Percentiles rank a stretch among this genome's conserved stretches.
phyloP scores from a whole-genome alignment of 1,140 invertebrate species.

The Pteromalus puparum region DNA sequence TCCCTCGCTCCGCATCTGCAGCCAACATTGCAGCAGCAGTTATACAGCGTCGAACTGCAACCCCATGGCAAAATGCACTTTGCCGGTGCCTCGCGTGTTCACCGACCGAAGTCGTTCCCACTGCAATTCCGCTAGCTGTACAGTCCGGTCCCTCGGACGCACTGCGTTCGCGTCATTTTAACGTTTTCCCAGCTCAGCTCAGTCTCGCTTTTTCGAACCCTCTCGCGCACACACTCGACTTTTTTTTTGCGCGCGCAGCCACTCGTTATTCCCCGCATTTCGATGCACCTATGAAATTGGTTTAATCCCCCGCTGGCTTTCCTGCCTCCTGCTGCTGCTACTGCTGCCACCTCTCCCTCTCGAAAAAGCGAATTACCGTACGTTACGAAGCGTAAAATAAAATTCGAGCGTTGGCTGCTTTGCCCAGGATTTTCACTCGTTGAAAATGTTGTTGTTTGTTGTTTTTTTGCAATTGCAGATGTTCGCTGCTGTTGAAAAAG shows the following conservation, averaged over 20 bases:
- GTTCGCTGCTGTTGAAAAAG: too few relatives aligned
- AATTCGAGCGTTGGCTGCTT: neutral
- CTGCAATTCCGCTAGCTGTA: neutral
- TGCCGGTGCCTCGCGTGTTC: neutral
- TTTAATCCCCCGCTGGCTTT: constrained; percentile 20
- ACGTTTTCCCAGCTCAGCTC: neutral
- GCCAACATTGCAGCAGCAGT: neutral
- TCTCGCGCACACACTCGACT: neutral
- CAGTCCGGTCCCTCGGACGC: neutral
- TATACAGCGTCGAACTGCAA: neutral
- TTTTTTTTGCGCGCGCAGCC: neutral
- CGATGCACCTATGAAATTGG: constrained; percentile 33
- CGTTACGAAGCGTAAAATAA: constrained; percentile 23
- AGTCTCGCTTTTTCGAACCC: neutral
- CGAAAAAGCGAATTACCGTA: neutral
- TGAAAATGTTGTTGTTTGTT: neutral
- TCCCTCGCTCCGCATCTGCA: neutral
- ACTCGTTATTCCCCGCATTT: constrained; percentile 28
- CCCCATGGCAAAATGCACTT: neutral
- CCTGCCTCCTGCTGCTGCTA: neutral
- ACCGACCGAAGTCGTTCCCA: neutral
- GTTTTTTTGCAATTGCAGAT: neutral
- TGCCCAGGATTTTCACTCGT: neutral
- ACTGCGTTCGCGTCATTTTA: neutral
- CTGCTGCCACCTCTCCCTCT: neutral